Base-by-base conservation (phyloP, 2,797 vertebrate genomes). In the Artibeus jamaicensis region DNA sequence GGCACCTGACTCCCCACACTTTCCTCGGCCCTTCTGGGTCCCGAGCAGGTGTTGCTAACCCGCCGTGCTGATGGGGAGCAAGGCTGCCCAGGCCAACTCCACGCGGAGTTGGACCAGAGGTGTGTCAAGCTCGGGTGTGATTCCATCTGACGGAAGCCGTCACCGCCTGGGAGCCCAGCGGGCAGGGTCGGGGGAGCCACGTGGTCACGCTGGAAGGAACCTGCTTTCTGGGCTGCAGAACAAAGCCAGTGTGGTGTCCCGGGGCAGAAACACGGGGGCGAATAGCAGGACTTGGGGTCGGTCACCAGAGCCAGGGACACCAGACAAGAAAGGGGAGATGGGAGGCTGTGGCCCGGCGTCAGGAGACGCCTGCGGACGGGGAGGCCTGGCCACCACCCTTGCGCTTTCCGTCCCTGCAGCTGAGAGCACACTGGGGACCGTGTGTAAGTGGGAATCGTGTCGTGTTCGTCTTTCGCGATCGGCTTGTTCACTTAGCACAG, bases 201-300 rank as follows among this genome's bases (percentile, higher is more conserved):
- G 0, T 8, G 59, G 44, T 16, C 67, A 32, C 0, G 0, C 6
- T 9, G 14, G 42, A 24, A 24, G 65, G 26, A 73, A 6, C 65
- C 18, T 24, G 71, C 50, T 57, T 48, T 83, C 70, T n/a, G 62
- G n/a, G 37, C 19, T 83, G 3, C 42, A 91, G 14, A 86, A 34
- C 19, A 86, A 15, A 87, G 46, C 18, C 50, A 50, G 48, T 10
- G 4, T 55, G 3, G 50, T 68, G 26, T 29, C 92, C 9, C 19
- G 4, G 37, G 71, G 82, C 83, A 93, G 26, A 71, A 92, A 73
- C 73, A n/a, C 32, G 10, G 76, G 50, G 9, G 4, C 57, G 9
- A 39, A 16, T 15, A 15, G 55, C 53, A 42, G n/a, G 39, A 10
- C 7, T n/a, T 55, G 12, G 68, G 48, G 37, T 50, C 24, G 15